These are phyloP conservation scores for Lerista edwardsae DNA, from an alignment of 2,797 vertebrate genomes.

Conservation along the genomic window DNA sequence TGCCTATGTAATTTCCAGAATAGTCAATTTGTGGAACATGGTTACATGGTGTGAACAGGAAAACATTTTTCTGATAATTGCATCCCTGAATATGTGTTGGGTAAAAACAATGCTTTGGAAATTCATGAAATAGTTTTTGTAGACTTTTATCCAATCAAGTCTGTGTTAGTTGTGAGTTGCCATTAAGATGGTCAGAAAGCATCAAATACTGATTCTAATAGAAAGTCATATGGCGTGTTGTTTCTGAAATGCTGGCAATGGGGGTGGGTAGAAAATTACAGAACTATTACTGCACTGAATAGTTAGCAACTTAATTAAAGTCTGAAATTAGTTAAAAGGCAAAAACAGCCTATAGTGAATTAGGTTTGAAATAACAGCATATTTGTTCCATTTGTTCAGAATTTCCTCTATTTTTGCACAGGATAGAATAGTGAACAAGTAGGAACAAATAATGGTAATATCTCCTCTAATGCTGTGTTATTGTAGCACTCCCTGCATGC, in stretches of 20 bases:
- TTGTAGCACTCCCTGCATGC: too few species aligned
- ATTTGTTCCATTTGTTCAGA: neutral
- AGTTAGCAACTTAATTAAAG: too few species aligned
- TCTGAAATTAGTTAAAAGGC: neutral
- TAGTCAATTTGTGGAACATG: neutral
- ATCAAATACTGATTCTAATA: neutral
- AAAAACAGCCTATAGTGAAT: neutral
- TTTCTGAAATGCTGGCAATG: neutral
- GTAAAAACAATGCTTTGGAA: neutral
- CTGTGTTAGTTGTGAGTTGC: neutral
- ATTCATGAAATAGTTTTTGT: neutral
- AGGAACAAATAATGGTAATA: too few species aligned
- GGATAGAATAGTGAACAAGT: too few species aligned
- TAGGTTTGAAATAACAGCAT: neutral
- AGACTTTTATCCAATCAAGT: neutral
- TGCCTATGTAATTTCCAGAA: neutral
- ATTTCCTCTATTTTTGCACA: neutral
- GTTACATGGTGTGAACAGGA: neutral
- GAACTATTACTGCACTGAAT: too few species aligned
- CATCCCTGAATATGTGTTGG: neutral
- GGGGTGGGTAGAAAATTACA: too few species aligned
- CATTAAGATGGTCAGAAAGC: neutral
- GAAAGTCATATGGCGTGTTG: neutral
- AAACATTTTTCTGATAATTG: neutral
- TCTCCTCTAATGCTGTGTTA: too few species aligned